Evolutionary conservation across 2,888 invertebrate species (phyloP), one percentile per base, ranked within the genome.

Genomic region (Camponotus fellah): DNA sequence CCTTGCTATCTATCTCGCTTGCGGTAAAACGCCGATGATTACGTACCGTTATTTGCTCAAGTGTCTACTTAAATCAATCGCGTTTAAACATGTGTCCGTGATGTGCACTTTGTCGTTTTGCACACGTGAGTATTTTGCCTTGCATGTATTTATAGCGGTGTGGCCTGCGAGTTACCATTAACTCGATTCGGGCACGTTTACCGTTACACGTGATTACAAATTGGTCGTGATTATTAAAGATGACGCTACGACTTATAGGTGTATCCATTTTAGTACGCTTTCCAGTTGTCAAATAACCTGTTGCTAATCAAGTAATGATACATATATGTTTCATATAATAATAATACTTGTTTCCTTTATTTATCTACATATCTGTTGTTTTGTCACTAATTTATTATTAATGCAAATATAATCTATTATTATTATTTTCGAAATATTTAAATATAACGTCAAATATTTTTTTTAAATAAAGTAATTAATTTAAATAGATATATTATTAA

Each of bases 11-110:
- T 64, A 75, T 46, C 49, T 69, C 60, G 71, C 65, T 40, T 46
- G 68, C 77, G 69, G 85, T 81, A 66, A 83, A 85, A 86, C 65
- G 76, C 84, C 82, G 77, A 83, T 80, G 64, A 76, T 88, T 86
- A 86, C 79, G 75, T 75, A 80, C 87, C 85, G 82, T 85, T 85
- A 82, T 83, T 71, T 46, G 68, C 75, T 84, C 74, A 75, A 86
- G 85, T 77, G 72, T 72, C 83, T 68, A 71, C 85, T 87, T 83
- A 85, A 88, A 89, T 89, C 86, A 87, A 85, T 84, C 87, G 75
- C 62, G 74, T 88, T 75, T 81, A 17, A 46, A 56, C 32, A 56
- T n/a, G 34, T 72, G 46, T 8, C 6, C 49, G 58, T 9, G 46
- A 58, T n/a, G n/a, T 46, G 82, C 75, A 68, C 40, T 32, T 66